Conservation (phyloP, 2,113 vertebrate species). For the Stigmatopora nigra region DNA sequence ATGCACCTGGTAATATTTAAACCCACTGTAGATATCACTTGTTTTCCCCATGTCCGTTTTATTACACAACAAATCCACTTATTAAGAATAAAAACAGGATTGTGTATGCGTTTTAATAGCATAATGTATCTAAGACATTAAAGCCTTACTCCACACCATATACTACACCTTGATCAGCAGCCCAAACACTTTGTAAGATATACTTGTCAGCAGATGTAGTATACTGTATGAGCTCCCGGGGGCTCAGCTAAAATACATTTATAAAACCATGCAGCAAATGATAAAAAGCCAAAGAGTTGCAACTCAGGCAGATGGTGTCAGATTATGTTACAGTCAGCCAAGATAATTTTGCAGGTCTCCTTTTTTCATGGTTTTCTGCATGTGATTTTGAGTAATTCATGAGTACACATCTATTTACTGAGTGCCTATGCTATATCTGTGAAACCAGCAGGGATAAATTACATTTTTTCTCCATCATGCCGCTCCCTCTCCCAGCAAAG, state of each 20-base stretch:
- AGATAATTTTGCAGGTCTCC: conserved; percentile 43
- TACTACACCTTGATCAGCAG: conserved; percentile 38
- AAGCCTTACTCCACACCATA: not conserved
- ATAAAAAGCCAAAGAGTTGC: conserved; percentile 57
- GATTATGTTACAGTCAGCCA: conserved; percentile 57
- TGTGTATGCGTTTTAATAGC: conserved; percentile 25
- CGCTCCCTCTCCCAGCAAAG: conserved; percentile 15
- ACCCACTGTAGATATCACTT: no score
- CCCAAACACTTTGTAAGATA: conserved; percentile 55
- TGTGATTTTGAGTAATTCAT: conserved; percentile 7
- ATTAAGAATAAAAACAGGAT: conserved; percentile 6
- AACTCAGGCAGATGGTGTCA: conserved; percentile 63
- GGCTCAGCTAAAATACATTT: conserved; percentile 49
- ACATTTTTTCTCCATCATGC: conserved; percentile 10
- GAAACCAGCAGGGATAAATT: conserved; percentile 13
- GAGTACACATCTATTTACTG: not conserved
- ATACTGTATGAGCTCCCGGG: conserved; percentile 36
- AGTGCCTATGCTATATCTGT: conserved; percentile 14
- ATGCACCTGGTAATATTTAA: no score
- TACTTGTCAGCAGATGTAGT: conserved; percentile 60
- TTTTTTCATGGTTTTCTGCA: conserved; percentile 22
- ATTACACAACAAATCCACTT: conserved; percentile 12
- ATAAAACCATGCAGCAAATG: conserved; percentile 55
- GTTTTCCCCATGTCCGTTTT: conserved; percentile 26
- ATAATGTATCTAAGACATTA: conserved; percentile 23